phyloP scores from a whole-genome alignment of 2,797 vertebrate genomes.

The Muscicapa comitata region DNA sequence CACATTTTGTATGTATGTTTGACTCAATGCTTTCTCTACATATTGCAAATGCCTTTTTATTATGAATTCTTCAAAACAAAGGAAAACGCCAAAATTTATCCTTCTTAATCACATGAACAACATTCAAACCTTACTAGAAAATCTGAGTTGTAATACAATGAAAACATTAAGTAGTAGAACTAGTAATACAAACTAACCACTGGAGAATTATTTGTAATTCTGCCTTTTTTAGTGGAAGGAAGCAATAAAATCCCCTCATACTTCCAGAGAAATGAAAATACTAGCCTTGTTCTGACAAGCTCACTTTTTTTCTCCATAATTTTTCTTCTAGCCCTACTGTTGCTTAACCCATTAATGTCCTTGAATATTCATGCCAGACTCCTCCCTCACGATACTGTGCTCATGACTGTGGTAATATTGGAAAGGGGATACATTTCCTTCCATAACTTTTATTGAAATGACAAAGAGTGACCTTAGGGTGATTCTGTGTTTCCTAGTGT shows the following conservation, averaged over 20 bases:
- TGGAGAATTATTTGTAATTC: neutral
- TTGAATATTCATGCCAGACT: neutral
- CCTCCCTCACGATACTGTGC: neutral
- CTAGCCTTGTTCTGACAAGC: neutral
- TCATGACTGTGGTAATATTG: neutral
- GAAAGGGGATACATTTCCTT: neutral
- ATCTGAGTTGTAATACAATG: neutral
- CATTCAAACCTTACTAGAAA: neutral
- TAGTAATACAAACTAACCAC: neutral
- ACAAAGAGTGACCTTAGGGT: neutral
- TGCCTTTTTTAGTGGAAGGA: accelerated
- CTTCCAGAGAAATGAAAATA: neutral
- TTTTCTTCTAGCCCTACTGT: neutral
- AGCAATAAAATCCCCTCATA: neutral
- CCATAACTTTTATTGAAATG: slow-evolving; percentile 11
- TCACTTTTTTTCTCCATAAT: neutral
- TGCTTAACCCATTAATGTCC: neutral
- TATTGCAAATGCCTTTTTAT: neutral
- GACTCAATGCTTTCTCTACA: neutral
- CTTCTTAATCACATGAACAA: neutral
- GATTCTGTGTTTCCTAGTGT: neutral
- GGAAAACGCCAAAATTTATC: neutral
- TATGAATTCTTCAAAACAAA: neutral
- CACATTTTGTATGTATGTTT: neutral
- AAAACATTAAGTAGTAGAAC: neutral